Conservation (phyloP, 2,797 vertebrate genomes). For the Erethizon dorsatum region DNA sequence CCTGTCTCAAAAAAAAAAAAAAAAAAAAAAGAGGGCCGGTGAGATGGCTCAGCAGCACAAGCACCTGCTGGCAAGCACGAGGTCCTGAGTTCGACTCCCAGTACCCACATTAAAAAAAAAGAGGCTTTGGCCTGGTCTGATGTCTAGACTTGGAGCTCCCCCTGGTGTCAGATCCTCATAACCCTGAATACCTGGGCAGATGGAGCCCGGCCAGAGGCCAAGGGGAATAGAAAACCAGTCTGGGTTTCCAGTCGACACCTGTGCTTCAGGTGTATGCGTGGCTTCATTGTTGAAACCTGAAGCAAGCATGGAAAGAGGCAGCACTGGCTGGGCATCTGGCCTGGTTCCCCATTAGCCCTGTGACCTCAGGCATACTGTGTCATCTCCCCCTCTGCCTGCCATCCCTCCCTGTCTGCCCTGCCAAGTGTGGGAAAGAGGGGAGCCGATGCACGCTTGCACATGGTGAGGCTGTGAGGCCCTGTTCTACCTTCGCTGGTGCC, state of each 20-base stretch:
- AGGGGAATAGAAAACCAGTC: neutral
- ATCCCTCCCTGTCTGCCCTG: neutral
- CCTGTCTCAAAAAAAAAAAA: too few species aligned
- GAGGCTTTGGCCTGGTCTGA: neutral
- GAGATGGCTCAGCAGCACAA: too few species aligned
- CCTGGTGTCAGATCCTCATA: slow-evolving; percentile 63
- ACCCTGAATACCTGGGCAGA: neutral
- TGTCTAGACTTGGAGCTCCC: slow-evolving; percentile 63
- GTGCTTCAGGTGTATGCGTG: accelerated
- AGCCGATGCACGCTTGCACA: accelerated
- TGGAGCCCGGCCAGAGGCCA: neutral
- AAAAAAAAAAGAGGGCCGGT: too few species aligned
- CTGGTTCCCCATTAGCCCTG: neutral
- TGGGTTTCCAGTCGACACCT: neutral
- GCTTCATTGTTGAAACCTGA: neutral
- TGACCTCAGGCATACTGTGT: neutral
- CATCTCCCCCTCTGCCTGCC: neutral
- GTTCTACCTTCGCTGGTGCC: neutral
- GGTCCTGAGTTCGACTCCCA: too few species aligned
- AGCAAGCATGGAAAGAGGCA: neutral
- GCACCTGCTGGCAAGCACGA: too few species aligned
- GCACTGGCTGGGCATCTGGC: neutral
- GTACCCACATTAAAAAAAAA: too few species aligned
- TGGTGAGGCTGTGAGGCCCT: too few species aligned
- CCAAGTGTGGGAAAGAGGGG: neutral